Evolutionary conservation across 2,113 vertebrate genomes (phyloP).

Genomic region (Australoheros scitulus): DNA sequence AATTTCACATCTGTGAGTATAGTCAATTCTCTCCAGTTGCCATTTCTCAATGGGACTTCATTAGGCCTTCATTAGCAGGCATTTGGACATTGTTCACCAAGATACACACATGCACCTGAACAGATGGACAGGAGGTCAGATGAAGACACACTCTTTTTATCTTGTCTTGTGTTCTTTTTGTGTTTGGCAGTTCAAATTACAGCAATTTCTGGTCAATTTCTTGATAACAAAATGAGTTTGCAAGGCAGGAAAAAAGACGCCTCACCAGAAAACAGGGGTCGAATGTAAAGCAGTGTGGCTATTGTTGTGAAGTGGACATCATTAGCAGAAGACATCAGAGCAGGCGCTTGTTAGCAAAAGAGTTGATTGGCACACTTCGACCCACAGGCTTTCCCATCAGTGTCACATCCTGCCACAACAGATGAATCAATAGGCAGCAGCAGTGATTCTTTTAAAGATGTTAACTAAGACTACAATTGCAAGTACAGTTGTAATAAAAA

Average conservation of each 20-base stretch:
- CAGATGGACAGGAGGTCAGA: constrained; percentile 20
- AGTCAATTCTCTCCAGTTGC: constrained; percentile 47
- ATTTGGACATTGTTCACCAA: constrained; percentile 40
- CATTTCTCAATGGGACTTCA: constrained; percentile 62
- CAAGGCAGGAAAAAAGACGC: background rate
- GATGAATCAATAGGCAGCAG: constrained; percentile 33
- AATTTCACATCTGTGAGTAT: constrained; percentile 68
- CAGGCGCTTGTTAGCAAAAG: constrained; percentile 27
- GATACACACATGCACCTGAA: background rate
- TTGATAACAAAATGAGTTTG: background rate
- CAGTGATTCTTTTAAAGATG: background rate
- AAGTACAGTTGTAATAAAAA: background rate
- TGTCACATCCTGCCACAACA: constrained; percentile 31
- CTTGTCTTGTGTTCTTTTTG: background rate
- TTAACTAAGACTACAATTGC: background rate
- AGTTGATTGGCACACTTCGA: constrained; percentile 46
- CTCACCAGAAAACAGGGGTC: constrained; percentile 42
- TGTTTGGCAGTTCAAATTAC: background rate
- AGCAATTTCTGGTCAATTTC: constrained; percentile 12
- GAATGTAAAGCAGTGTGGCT: constrained; percentile 52
- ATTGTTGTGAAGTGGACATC: constrained; percentile 55
- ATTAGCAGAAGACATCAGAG: constrained; percentile 60
- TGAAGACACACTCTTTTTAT: constrained; percentile 13
- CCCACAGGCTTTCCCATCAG: constrained; percentile 9
- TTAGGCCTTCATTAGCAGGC: constrained; percentile 65